phyloP scores from a whole-genome alignment of 1,140 invertebrate genomes.

The Rhagoletis pomonella region DNA sequence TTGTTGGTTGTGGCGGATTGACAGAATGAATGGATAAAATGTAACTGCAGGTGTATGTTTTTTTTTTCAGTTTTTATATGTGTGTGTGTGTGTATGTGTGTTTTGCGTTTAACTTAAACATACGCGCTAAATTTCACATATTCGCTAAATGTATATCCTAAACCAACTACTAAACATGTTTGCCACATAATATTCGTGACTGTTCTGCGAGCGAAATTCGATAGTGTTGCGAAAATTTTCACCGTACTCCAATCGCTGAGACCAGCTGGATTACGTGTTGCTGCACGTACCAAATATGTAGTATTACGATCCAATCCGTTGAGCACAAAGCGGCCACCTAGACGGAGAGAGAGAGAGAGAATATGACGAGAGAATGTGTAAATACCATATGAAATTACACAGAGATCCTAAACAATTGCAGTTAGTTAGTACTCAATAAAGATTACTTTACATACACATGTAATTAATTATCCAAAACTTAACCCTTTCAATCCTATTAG shows the following conservation, averaged over 20 bases:
- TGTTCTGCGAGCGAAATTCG: constrained; percentile 52
- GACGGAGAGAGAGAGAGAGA: neutral
- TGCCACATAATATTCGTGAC: constrained; percentile 30
- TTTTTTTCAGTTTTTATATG: too few relatives aligned
- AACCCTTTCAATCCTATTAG: too few relatives aligned
- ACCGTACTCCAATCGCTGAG: constrained; percentile 71
- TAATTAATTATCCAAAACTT: too few relatives aligned
- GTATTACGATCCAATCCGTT: constrained; percentile 69
- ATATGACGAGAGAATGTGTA: too few relatives aligned
- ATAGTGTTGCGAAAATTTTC: constrained; percentile 66
- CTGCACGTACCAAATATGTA: constrained; percentile 72
- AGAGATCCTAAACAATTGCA: too few relatives aligned
- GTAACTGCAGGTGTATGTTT: neutral
- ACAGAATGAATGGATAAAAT: neutral
- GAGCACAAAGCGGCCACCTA: constrained; percentile 71
- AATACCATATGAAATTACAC: too few relatives aligned
- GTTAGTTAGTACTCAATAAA: too few relatives aligned
- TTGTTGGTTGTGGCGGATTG: neutral
- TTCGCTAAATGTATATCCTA: constrained; percentile 48
- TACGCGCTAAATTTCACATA: constrained; percentile 41
- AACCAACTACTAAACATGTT: constrained; percentile 37
- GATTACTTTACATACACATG: too few relatives aligned
- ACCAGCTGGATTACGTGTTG: constrained; percentile 73
- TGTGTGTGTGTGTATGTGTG: neutral
- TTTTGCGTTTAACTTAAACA: constrained; percentile 26